Conservation (phyloP, 2,888 invertebrate genomes). For the Nomada flava region DNA sequence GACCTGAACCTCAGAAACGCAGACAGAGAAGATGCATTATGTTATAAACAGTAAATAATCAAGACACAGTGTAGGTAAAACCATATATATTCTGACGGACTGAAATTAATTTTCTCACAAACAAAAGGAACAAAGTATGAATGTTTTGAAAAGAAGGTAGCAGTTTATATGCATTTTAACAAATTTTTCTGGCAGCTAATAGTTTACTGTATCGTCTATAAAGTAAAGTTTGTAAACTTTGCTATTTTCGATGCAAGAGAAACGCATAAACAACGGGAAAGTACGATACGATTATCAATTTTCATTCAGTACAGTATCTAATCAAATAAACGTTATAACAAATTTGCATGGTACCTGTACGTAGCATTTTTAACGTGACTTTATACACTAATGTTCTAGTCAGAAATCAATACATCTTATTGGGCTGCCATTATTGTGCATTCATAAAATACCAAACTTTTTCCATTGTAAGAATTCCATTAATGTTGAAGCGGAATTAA, state of each 20-base stretch:
- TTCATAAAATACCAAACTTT: constrained; percentile 25
- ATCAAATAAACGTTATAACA: constrained; percentile 23
- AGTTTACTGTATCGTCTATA: constrained; percentile 69
- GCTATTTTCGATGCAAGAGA: constrained; percentile 62
- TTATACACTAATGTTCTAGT: constrained; percentile 52
- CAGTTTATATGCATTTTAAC: constrained; percentile 58
- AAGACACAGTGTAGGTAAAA: constrained; percentile 66
- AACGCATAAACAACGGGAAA: constrained; percentile 67
- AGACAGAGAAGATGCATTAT: constrained; percentile 96
- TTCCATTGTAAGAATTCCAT: constrained; percentile 18
- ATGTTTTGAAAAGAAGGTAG: constrained; percentile 61
- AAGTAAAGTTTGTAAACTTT: constrained; percentile 73
- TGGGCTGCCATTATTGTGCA: constrained; percentile 24
- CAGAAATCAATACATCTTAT: constrained; percentile 38
- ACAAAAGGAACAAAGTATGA: constrained; percentile 49
- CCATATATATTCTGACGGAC: constrained; percentile 64
- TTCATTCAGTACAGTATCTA: constrained; percentile 36
- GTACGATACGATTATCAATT: constrained; percentile 48
- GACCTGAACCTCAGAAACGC: constrained; percentile 98
- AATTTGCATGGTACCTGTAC: constrained; percentile 32
- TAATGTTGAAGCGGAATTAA: constrained; percentile 7
- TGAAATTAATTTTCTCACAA: constrained; percentile 63
- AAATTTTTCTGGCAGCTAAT: constrained; percentile 74
- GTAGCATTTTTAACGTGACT: constrained; percentile 36
- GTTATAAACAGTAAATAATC: constrained; percentile 86